Conservation (phyloP, 2,113 vertebrate genomes). For the Formicarius rufipectus region DNA sequence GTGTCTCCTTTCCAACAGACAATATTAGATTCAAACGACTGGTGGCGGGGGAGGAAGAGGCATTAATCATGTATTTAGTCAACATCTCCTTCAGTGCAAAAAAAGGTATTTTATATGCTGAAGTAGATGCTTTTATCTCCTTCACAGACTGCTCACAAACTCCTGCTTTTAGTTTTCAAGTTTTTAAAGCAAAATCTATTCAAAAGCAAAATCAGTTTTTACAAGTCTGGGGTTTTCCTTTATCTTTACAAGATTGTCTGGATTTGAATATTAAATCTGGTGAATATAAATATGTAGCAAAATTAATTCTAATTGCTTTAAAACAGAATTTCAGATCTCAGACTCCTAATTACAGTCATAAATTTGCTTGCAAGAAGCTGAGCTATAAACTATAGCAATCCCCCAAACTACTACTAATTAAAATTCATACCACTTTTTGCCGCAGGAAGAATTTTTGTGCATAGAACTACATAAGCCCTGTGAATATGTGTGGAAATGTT, state of each 20-base stretch:
- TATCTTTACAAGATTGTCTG: background rate
- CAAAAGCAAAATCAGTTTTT: background rate
- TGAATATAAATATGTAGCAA: background rate
- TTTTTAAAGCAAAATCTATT: background rate
- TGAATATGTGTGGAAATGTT: background rate
- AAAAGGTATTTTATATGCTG: background rate
- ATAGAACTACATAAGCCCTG: background rate
- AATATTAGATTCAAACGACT: background rate
- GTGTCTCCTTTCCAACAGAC: background rate
- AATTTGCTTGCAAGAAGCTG: background rate
- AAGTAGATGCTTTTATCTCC: background rate
- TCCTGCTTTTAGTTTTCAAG: background rate
- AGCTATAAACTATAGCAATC: background rate
- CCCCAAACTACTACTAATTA: background rate
- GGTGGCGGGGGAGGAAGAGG: background rate
- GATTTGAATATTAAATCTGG: background rate
- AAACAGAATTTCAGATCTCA: background rate
- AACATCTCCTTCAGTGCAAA: background rate
- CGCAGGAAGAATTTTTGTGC: background rate
- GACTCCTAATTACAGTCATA: background rate
- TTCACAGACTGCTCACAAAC: background rate
- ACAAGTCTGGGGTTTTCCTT: background rate
- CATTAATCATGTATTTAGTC: background rate
- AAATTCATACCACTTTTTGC: background rate
- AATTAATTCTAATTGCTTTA: background rate